Evolutionary conservation across 2,113 vertebrate species (phyloP), one percentile per base, ranked within the genome.

Genomic region (Motacilla alba): DNA sequence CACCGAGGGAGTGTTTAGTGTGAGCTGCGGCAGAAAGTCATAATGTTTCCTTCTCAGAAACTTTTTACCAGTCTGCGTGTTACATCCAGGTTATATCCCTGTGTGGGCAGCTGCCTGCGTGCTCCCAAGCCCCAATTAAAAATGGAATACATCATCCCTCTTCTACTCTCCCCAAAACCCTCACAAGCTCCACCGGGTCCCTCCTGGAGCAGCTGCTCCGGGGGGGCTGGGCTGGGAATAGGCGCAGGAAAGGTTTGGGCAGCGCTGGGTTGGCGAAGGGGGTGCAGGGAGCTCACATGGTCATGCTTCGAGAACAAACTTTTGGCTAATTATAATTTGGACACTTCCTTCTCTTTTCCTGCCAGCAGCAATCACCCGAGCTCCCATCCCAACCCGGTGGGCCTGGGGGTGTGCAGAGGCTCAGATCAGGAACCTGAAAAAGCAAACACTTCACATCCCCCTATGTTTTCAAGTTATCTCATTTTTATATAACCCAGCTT

Each of bases 21-120:
- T 3, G 31, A 77, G 89, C 75, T 85, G 79, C 41, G 26, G 79
- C 90, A 78, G 72, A 81, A 94, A 95, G 92, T 93, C 90, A 41
- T n/a, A 70, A 31, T 9, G 72, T 86, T 96, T 90, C 87, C 88
- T 74, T 44, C 75, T 93, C 92, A 74, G 68, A 93, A 95, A 96
- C 75, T 93, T 93, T 94, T 74, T 58, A 62, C 59, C 94, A 86
- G 72, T 56, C 93, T 86, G 72, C 8, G 50, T 74, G 92, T 74
- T 86, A 83, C 82, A 93, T 95, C 87, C 94, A 88, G 94, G 94
- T 90, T 86, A 83, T 47, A 47, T 3, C 85, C 93, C 82, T 80
- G 11, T 17, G 94, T 91, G 87, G 96, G 92, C 10, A 94, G 93
- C 91, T 82, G 77, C 87, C 83, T 69, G 67, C 43, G 3, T 1